A percentile compares a stretch with the other conserved stretches of the same genome.
Conservation (phyloP, 2,113 vertebrate species). For the Cebidichthys violaceus region DNA sequence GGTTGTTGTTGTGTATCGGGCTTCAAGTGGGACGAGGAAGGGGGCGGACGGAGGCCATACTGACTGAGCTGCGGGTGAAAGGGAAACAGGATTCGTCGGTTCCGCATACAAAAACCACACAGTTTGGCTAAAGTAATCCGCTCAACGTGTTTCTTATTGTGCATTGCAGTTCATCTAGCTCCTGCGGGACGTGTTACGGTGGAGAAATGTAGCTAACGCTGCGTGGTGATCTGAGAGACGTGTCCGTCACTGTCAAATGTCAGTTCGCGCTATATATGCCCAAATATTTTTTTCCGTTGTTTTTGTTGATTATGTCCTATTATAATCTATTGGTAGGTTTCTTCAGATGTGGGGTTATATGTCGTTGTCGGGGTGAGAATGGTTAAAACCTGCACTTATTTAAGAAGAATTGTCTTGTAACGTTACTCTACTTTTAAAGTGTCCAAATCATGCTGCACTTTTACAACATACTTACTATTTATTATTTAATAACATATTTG, state of each 20-base stretch:
- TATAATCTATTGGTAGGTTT: not conserved
- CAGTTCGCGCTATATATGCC: not conserved
- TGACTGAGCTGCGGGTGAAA: slow-evolving; percentile 61
- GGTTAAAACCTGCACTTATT: slow-evolving; percentile 39
- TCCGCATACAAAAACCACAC: slow-evolving; percentile 28
- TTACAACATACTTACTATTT: not conserved
- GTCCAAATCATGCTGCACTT: not conserved
- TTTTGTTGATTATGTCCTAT: not conserved
- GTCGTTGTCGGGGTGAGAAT: not conserved
- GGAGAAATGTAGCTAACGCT: not conserved
- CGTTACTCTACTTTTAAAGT: slow-evolving; percentile 41
- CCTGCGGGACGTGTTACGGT: not conserved
- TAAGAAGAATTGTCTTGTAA: slow-evolving; percentile 6
- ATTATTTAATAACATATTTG: too few species aligned
- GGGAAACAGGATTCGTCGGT: slow-evolving; percentile 49
- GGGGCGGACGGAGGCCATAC: slow-evolving; percentile 84
- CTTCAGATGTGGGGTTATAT: not conserved
- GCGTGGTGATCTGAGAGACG: not conserved
- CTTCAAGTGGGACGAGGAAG: slow-evolving; percentile 76
- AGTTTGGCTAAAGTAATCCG: not conserved
- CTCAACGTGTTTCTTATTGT: not conserved
- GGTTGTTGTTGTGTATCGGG: slow-evolving; percentile 73
- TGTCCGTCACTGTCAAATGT: slow-evolving; percentile 15
- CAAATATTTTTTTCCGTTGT: not conserved
- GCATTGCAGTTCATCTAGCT: not conserved